Base-by-base conservation (phyloP, 2,888 invertebrate genomes). In the Graphium colonna region DNA sequence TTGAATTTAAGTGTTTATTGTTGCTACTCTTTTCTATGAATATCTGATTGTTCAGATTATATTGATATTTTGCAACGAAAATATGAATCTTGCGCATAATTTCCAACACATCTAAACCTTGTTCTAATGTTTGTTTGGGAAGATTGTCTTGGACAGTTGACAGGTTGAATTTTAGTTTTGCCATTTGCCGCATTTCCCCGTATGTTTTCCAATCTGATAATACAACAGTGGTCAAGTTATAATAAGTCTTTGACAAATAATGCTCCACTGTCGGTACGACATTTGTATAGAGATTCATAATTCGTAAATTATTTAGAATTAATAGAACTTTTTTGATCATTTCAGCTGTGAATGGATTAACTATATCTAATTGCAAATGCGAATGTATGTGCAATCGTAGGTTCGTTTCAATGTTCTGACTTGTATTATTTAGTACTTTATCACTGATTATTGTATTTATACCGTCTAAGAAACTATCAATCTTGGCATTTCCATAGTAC, bases 141-240 rank as follows among this genome's bases (percentile, higher is more conserved):
- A 99, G 90, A 79, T 97, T 95, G 73, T 98, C 96, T 72, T 98
- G 96, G n/a, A 96, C 93, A 0, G 97, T 95, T 13, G 92, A 90
- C 28, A 98, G 82, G 56, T 93, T 92, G 67, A 96, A 94, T 75
- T 97, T 96, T 64, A 96, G 93, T 69, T 91, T 91, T 0, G 98
- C 99, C 78, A 99, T 91, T 73, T 95, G 95, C 56, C 98, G 92
- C 99, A 99, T 99, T 84, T 97, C 97, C 13, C 97, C 95, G 75
- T 99, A 99, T 0, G 97, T 98, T 79, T 95, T 96, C 97, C 98
- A 99, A 81, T 99, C 98, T 64, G 99, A 98, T 42, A 98, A 88
- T 5, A 98, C 98, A 26, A 99, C 97, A 1, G 98, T 97, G 0
- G 98, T 98, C 67, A 99, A 90, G 88, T 99, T 98, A 82, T 99